Evolutionary conservation across 2,113 vertebrate species (phyloP).

Genomic region (Tympanuchus pallidicinctus): DNA sequence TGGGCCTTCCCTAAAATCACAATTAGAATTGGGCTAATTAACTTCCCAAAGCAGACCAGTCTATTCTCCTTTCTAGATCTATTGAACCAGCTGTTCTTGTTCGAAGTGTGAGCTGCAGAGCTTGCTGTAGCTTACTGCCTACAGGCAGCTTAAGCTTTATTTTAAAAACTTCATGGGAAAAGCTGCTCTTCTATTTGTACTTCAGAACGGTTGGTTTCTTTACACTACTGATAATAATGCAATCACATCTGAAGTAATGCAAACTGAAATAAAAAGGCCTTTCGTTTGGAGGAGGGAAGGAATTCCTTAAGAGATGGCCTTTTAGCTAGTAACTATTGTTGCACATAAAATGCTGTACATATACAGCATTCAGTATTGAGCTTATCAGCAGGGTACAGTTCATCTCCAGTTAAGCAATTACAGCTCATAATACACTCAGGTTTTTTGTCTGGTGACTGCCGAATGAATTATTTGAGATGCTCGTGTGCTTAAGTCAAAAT

Average conservation of each 20-base stretch:
- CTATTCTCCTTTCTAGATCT: constrained; percentile 17
- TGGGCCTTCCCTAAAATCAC: constrained; percentile 25
- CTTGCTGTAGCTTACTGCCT: not conserved
- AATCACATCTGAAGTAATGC: not conserved
- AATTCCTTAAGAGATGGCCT: not conserved
- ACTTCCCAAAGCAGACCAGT: constrained; percentile 25
- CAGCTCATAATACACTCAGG: not conserved
- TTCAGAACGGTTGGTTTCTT: not conserved
- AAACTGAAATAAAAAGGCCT: not conserved
- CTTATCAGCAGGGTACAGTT: not conserved
- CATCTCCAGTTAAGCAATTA: not conserved
- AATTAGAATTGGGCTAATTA: constrained; percentile 41
- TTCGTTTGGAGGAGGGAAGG: not conserved
- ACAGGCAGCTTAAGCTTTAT: not conserved
- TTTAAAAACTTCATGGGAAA: not conserved
- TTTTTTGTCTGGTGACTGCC: not conserved
- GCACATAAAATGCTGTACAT: not conserved
- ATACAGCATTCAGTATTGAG: not conserved
- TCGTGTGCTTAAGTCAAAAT: not conserved
- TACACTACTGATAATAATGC: not conserved
- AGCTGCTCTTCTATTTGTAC: not conserved
- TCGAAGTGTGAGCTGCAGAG: not conserved
- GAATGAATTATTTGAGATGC: not conserved
- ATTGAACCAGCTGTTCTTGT: not conserved
- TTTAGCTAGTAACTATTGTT: not conserved